Conservation (phyloP, 2,797 vertebrate species). For the Saxicola maurus region DNA sequence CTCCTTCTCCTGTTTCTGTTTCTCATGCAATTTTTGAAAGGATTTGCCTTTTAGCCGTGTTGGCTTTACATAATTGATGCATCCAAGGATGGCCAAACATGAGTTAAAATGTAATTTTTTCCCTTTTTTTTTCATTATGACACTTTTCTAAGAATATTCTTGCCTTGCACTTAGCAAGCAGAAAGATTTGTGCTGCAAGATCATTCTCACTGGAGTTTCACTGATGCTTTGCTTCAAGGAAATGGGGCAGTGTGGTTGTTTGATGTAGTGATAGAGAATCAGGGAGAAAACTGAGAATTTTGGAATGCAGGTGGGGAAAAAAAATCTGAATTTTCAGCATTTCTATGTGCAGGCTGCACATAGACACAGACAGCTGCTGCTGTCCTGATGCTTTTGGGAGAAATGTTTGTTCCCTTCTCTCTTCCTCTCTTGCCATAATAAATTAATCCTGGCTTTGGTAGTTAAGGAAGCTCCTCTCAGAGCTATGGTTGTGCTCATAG, state of each 20-base stretch:
- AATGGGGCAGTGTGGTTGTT: accelerated
- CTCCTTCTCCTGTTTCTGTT: neutral
- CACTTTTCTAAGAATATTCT: too few relatives aligned
- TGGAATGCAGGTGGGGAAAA: neutral
- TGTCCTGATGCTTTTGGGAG: neutral
- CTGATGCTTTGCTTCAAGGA: neutral
- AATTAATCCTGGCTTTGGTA: neutral
- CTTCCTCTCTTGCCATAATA: neutral
- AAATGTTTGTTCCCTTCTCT: neutral
- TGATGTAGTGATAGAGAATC: accelerated
- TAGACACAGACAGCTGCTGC: too few relatives aligned
- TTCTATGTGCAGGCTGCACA: neutral
- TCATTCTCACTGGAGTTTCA: neutral
- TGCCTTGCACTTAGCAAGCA: too few relatives aligned
- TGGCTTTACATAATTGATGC: too few relatives aligned
- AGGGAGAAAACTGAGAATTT: neutral
- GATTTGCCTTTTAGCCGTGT: neutral
- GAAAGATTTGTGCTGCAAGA: too few relatives aligned
- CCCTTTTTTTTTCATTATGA: too few relatives aligned
- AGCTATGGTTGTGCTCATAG: accelerated
- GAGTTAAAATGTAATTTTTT: too few relatives aligned
- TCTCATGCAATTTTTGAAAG: neutral
- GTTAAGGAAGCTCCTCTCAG: neutral
- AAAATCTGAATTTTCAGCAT: neutral
- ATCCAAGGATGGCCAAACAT: too few relatives aligned